Percentiles rank a stretch among this genome's conserved stretches.
Conservation (phyloP, 2,888 invertebrate genomes). For the Melanostoma mellinum region DNA sequence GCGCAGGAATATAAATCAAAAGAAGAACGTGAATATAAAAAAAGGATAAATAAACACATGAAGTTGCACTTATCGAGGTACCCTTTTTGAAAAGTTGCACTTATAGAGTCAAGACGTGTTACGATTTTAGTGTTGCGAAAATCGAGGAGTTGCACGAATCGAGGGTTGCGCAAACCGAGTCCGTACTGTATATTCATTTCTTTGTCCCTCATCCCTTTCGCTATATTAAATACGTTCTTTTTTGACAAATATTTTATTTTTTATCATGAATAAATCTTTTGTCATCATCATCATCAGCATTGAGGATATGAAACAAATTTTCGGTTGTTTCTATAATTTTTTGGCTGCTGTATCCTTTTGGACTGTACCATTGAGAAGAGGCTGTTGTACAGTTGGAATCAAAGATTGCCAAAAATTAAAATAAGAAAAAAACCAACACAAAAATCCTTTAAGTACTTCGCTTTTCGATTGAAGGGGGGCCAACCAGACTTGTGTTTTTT, state of each 20-base stretch:
- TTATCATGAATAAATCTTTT: constrained; percentile 59
- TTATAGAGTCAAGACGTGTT: too few species aligned
- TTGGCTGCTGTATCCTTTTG: constrained; percentile 48
- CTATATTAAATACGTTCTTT: constrained; percentile 21
- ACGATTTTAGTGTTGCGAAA: too few species aligned
- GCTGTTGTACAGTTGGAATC: constrained; percentile 30
- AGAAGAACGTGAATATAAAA: too few species aligned
- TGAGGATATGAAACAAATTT: constrained; percentile 62
- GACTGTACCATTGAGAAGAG: not conserved
- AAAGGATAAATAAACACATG: too few species aligned
- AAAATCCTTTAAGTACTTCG: constrained; percentile 30
- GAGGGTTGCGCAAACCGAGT: too few species aligned
- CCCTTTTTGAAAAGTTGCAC: too few species aligned
- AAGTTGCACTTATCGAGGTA: too few species aligned
- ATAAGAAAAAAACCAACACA: constrained; percentile 28
- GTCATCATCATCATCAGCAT: constrained; percentile 40
- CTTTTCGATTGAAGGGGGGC: not conserved
- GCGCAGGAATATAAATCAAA: too few species aligned
- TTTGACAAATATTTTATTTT: constrained; percentile 37
- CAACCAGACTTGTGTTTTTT: too few species aligned
- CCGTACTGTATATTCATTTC: not conserved
- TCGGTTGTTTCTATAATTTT: constrained; percentile 44
- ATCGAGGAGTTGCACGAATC: too few species aligned
- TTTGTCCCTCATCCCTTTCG: not conserved
- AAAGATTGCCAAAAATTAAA: constrained; percentile 60